Evolutionary conservation across 2,888 invertebrate genomes (phyloP), one percentile per base, ranked within the genome.

Genomic region (Lydus trimaculatus): DNA sequence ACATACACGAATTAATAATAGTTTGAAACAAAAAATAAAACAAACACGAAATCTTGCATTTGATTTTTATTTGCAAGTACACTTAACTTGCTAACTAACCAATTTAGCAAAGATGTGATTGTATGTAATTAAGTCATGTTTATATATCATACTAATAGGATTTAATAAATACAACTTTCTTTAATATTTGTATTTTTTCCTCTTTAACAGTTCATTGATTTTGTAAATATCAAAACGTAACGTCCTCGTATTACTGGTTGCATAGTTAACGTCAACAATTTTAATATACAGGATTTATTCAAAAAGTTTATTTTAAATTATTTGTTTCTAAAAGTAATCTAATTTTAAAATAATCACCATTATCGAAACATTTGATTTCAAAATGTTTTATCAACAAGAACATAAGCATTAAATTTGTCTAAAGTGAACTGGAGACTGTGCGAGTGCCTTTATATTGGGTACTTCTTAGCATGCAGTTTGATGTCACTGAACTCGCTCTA

Each of bases 91-190:
- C 72, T 67, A 77, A 77, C 76, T 80, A 82, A 81, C 78, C 78
- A 76, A 79, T 78, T 82, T 83, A 83, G 83, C 81, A 81, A 83
- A 79, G 81, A 84, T 84, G 84, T 84, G 84, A 84, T 80, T 84
- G 83, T 83, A 84, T 84, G 81, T 83, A 81, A 81, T 81, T 83
- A 83, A 83, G 82, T 82, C 79, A 83, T 83, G 82, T 83, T 83
- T 84, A 82, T 84, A 83, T 81, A 81, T 81, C 81, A 79, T 81
- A 82, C 80, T 81, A 80, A 82, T 83, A 82, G 80, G 79, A 81
- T 81, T 81, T 82, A 80, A 56, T 56, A 56, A 81, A 83, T 83
- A 82, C 82, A 84, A 80, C 78, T 81, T 80, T 83, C 82, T 83
- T 81, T 82, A 82, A 79, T 82, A 81, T 63, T 52, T 58, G 11